These are phyloP conservation scores for Malthinus seriepunctatus DNA, from an alignment of 2,888 invertebrate genomes.

Conservation along the genomic window DNA sequence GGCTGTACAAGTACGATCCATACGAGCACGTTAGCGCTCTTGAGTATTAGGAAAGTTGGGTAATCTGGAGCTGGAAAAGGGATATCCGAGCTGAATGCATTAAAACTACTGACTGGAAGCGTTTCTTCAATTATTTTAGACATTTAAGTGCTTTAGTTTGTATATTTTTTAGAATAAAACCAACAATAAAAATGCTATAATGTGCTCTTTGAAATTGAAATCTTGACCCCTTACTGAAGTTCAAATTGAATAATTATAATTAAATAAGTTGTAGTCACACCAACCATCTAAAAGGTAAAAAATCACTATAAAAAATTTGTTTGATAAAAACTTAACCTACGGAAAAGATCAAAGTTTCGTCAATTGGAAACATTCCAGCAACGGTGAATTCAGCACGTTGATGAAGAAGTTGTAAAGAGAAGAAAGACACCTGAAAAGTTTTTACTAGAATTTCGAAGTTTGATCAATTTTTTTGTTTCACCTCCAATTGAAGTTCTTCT, in stretches of 20 bases:
- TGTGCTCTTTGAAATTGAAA: too few relatives aligned
- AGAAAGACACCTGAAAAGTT: conserved; percentile 20
- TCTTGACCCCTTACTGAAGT: background rate
- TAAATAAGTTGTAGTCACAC: background rate
- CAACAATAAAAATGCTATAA: too few relatives aligned
- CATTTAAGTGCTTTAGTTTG: too few relatives aligned
- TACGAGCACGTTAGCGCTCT: too few relatives aligned
- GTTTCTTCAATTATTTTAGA: too few relatives aligned
- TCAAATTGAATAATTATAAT: conserved; percentile 1
- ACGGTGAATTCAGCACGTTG: conserved; percentile 7
- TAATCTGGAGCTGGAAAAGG: too few relatives aligned
- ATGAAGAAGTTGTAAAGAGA: conserved; percentile 13
- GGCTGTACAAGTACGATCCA: too few relatives aligned
- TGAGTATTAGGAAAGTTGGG: too few relatives aligned
- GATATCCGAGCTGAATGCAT: too few relatives aligned
- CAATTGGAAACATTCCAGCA: conserved; percentile 6
- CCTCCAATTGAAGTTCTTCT: conserved; percentile 4
- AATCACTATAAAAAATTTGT: background rate
- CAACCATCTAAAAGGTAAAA: background rate
- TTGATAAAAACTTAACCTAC: background rate
- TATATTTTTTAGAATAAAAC: too few relatives aligned
- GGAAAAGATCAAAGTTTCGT: conserved; percentile 9
- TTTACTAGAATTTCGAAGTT: background rate
- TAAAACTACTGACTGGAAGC: too few relatives aligned
- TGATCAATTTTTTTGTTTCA: background rate